Conservation (phyloP, 2,113 vertebrate genomes). For the Eptesicus fuscus region DNA sequence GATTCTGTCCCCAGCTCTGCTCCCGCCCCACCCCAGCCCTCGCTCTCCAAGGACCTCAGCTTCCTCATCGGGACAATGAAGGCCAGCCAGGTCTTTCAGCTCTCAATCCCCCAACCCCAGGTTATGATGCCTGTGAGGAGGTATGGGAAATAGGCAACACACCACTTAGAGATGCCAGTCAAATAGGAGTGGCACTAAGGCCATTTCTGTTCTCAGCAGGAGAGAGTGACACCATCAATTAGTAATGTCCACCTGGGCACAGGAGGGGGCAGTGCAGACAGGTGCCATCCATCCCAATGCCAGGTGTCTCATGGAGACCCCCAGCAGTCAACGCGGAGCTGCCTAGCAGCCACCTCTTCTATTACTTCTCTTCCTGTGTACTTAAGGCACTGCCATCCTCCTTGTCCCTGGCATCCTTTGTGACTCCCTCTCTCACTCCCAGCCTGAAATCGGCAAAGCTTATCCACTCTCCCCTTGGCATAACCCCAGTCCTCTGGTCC, state of each 20-base stretch:
- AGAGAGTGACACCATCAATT: background rate
- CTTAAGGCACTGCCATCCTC: fast-evolving
- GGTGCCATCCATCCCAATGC: background rate
- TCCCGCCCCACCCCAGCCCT: too few species aligned
- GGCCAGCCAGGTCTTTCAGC: background rate
- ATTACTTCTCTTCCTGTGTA: background rate
- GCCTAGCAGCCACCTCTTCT: fast-evolving
- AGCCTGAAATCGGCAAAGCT: background rate
- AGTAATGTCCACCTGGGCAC: background rate
- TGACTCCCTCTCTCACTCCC: background rate
- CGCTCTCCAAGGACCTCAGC: background rate
- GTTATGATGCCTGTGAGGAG: background rate
- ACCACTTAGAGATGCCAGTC: background rate
- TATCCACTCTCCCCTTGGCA: background rate
- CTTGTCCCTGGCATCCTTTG: too few species aligned
- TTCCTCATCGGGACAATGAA: background rate
- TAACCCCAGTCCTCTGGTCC: background rate
- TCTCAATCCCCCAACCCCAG: background rate
- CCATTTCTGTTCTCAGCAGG: background rate
- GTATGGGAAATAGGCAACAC: background rate
- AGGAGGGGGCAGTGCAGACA: too few species aligned
- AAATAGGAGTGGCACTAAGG: background rate
- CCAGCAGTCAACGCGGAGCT: background rate
- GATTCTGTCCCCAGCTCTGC: background rate
- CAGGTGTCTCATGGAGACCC: background rate